Conservation (phyloP, 1,140 invertebrate genomes). For the Leptestheria dahalacensis region DNA sequence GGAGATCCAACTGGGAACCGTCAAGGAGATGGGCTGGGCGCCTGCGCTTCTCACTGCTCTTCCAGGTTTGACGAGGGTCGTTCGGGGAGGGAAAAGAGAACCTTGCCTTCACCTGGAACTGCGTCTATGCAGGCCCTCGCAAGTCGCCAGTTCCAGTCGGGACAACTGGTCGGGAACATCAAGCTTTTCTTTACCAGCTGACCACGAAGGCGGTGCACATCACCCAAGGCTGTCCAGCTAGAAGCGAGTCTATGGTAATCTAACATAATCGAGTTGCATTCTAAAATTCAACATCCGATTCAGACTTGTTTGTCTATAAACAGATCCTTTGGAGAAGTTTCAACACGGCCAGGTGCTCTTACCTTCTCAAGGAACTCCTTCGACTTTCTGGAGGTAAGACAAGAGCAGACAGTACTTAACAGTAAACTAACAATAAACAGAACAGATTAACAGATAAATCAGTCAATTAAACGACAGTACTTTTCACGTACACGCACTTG, state of each 20-base stretch:
- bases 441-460: too few relatives aligned
- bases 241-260: too few relatives aligned
- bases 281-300: too few relatives aligned
- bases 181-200: background rate
- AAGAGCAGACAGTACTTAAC: too few relatives aligned
- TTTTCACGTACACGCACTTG: too few relatives aligned
- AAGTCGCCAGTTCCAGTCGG: background rate
- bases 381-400: too few relatives aligned
- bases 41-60: background rate
- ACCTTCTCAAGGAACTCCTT: background rate
- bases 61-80: background rate
- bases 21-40: background rate
- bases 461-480: too few relatives aligned
- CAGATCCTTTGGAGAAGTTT: background rate
- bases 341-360: background rate
- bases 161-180: background rate
- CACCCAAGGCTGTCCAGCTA: too few relatives aligned
- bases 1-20: background rate
- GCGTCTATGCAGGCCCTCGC: background rate
- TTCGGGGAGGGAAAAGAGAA: too few relatives aligned
- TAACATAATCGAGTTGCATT: too few relatives aligned
- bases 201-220: background rate
- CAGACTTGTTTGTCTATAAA: background rate
- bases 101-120: background rate
- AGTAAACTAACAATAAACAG: too few relatives aligned